phyloP scores from a whole-genome alignment of 2,888 invertebrate genomes.

The Amphipoea lucens region DNA sequence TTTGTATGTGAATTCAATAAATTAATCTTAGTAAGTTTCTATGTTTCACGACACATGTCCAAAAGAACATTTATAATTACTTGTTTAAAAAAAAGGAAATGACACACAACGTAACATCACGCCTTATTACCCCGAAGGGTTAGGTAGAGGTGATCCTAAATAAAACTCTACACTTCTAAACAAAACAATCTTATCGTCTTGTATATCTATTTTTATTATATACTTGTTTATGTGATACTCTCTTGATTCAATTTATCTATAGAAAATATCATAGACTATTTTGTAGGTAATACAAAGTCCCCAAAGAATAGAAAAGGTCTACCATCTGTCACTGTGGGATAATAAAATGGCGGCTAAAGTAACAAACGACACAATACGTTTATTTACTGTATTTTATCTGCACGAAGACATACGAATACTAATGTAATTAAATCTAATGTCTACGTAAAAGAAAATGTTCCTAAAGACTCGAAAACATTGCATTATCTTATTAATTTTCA shows the following conservation, averaged over 20 bases:
- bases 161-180: background rate
- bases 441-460: background rate
- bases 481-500: background rate
- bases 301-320: slow-evolving; percentile 44
- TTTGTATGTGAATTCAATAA: background rate
- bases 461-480: background rate
- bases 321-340: slow-evolving; percentile 59
- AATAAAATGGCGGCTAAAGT: slow-evolving; percentile 54
- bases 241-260: slow-evolving; percentile 46
- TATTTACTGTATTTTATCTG: slow-evolving; percentile 38
- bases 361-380: slow-evolving; percentile 24
- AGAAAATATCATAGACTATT: slow-evolving; percentile 43
- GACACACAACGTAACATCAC: background rate
- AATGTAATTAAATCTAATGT: background rate
- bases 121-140: background rate
- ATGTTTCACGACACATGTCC: background rate
- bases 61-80: too few relatives aligned
- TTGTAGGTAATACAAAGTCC: slow-evolving; percentile 50
- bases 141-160: background rate
- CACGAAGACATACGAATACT: background rate
- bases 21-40: background rate
- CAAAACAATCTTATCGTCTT: background rate
- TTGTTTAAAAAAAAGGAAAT: background rate
- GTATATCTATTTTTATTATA: background rate
- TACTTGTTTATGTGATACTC: background rate